Evolutionary conservation across 2,113 vertebrate genomes (phyloP).

Genomic region (Phodopus roborovskii): DNA sequence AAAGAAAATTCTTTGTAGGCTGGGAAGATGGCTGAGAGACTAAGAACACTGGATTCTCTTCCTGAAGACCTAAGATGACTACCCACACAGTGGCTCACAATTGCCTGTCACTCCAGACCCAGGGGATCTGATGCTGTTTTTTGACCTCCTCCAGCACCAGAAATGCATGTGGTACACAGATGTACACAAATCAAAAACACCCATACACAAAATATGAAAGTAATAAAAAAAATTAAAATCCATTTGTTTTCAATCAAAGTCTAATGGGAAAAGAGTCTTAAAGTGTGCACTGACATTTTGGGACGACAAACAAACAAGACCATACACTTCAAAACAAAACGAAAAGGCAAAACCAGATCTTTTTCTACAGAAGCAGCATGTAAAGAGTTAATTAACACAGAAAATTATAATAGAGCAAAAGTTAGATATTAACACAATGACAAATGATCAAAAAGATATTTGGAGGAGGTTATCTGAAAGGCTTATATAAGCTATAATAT

Average conservation of each 20-base stretch:
- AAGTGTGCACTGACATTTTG: background rate
- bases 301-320: background rate
- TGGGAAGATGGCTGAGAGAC: background rate
- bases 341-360: background rate
- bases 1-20: background rate
- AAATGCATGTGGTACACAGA: background rate
- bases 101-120: background rate
- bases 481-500: background rate
- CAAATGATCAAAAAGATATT: background rate
- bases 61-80: background rate
- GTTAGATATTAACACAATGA: background rate
- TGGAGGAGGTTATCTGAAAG: background rate
- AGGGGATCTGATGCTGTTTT: background rate
- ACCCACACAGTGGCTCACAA: background rate
- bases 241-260: slow-evolving; percentile 10
- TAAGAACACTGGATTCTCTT: background rate
- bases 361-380: background rate
- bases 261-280: background rate
- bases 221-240: background rate
- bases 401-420: background rate
- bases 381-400: background rate
- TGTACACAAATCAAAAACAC: background rate
- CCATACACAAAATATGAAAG: background rate
- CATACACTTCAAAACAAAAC: background rate
- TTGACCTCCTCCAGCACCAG: background rate